Evolutionary conservation across 2,797 vertebrate species (phyloP).

Genomic region (Pempheris klunzingeri): DNA sequence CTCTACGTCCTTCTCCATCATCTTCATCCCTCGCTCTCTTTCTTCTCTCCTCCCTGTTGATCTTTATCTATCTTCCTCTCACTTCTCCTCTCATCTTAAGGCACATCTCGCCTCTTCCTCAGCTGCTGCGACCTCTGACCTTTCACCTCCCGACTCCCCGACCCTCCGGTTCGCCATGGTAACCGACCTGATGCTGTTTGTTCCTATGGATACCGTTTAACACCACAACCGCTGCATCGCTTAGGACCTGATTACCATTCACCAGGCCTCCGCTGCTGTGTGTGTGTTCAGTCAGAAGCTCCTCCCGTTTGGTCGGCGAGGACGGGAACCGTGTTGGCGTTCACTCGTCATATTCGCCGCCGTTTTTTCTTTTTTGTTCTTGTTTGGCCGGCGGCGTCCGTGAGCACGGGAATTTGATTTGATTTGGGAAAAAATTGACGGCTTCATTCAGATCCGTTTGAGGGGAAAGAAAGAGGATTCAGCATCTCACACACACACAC

Average conservation of each 20-base stretch:
- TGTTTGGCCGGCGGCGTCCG: too few species aligned
- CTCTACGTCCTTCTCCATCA: neutral
- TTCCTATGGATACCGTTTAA: slow-evolving; percentile 31
- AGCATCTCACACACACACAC: slow-evolving; percentile 9
- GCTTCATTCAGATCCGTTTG: slow-evolving; percentile 34
- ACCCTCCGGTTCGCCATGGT: neutral
- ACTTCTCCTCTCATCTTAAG: neutral
- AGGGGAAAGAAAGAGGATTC: neutral
- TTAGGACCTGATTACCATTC: neutral
- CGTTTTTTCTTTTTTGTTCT: too few species aligned
- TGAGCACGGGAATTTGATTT: neutral
- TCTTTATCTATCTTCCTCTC: neutral
- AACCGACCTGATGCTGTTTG: slow-evolving; percentile 13
- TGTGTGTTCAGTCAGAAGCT: neutral
- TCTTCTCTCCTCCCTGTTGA: neutral
- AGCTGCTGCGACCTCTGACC: slow-evolving; percentile 23
- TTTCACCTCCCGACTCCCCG: slow-evolving; percentile 1
- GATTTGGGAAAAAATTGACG: neutral
- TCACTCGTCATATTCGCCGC: neutral
- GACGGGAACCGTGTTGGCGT: too few species aligned
- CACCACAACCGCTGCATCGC: neutral
- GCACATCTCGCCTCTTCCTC: neutral
- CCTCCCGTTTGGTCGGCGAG: neutral
- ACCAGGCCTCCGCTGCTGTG: too few species aligned
- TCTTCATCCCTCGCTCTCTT: neutral